A percentile compares a stretch with the other conserved stretches of the same genome.
Conservation (phyloP, 1,140 invertebrate genomes). For the Drosophila mauritiana region DNA sequence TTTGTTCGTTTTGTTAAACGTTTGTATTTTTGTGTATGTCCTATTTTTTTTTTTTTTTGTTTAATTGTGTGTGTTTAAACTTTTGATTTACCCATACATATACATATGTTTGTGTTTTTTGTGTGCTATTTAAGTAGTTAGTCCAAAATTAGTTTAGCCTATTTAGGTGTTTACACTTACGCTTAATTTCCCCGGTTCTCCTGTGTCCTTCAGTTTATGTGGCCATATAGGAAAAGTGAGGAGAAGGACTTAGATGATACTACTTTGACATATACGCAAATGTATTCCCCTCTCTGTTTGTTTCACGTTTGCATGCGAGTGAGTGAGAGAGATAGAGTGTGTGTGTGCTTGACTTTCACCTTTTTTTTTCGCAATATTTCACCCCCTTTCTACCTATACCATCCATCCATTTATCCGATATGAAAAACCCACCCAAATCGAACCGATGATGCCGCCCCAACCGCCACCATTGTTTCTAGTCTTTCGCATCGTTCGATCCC, state of each 20-base stretch:
- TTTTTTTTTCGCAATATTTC: constrained; percentile 34
- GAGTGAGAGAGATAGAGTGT: constrained; percentile 5
- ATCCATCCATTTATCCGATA: background rate
- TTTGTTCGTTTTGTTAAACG: constrained; percentile 43
- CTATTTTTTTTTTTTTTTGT: background rate
- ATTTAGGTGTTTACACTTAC: constrained; percentile 42
- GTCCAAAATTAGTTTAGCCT: constrained; percentile 74
- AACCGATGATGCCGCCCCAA: background rate
- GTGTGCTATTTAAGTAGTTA: constrained; percentile 72
- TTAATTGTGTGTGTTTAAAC: constrained; percentile 6
- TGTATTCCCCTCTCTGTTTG: constrained; percentile 31
- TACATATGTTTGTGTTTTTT: constrained; percentile 21
- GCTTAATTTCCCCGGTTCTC: constrained; percentile 17
- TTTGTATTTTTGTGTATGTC: constrained; percentile 12
- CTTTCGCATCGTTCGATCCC: constrained; percentile 39
- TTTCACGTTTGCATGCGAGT: constrained; percentile 12
- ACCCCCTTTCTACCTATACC: background rate
- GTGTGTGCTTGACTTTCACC: constrained; percentile 18
- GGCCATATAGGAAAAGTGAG: constrained; percentile 54
- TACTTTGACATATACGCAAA: constrained; percentile 24
- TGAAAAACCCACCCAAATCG: constrained; percentile 4
- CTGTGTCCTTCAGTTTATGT: constrained; percentile 35
- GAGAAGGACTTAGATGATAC: constrained; percentile 10
- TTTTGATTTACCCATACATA: constrained; percentile 12
- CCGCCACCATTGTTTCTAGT: constrained; percentile 44